These are phyloP conservation scores for Araneus ventricosus DNA, from an alignment of 1,140 invertebrate species.

Conservation along the genomic window DNA sequence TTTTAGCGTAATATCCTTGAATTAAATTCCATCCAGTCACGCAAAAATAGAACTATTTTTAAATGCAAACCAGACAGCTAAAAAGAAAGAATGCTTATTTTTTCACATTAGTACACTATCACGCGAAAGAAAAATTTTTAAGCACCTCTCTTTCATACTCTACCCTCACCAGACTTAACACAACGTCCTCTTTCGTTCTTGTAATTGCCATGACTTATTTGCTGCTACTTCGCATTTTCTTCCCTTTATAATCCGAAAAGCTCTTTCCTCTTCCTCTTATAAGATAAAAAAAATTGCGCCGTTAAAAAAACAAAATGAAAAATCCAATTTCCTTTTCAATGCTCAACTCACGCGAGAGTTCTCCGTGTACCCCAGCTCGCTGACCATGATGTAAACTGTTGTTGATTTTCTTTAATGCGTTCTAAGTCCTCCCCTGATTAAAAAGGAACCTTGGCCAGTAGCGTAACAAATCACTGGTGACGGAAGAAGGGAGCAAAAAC, in stretches of 20 bases:
- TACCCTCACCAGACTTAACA: background rate
- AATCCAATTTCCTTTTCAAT: constrained; percentile 48
- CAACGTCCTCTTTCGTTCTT: background rate
- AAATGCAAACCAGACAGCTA: background rate
- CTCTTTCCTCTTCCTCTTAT: background rate
- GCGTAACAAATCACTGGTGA: constrained; percentile 38
- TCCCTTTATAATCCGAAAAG: constrained; percentile 21
- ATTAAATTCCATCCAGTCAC: background rate
- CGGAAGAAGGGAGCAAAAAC: background rate
- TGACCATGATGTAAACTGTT: constrained; percentile 55
- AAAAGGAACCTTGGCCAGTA: constrained; percentile 7
- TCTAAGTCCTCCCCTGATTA: constrained; percentile 59
- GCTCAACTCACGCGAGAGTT: background rate
- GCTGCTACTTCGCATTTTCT: background rate
- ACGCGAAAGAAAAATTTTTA: constrained; percentile 15
- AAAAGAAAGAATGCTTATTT: background rate
- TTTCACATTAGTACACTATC: background rate
- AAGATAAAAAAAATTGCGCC: background rate
- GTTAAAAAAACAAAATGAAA: constrained; percentile 28
- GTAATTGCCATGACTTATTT: constrained; percentile 40
- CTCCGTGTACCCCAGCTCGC: background rate
- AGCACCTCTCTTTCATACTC: background rate
- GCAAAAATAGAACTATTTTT: background rate
- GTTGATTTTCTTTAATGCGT: constrained; percentile 61
- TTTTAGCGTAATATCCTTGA: no score